Conservation (phyloP, 2,888 invertebrate genomes). For the Melolontha melolontha region DNA sequence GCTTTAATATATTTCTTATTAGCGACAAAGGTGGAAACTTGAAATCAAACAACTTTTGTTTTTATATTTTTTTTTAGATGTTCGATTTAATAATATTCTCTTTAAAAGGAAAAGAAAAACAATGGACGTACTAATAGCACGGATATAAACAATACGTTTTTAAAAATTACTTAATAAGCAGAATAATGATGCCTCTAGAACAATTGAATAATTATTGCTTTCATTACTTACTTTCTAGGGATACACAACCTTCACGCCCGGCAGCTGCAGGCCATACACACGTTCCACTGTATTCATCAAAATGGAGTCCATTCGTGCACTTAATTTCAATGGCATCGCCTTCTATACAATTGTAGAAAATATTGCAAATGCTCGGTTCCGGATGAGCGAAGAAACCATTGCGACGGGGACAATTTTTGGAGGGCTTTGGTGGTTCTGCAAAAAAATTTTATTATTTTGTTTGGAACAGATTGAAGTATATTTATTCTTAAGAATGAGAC, state of each 20-base stretch:
- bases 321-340: conserved; percentile 83
- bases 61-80: too few relatives aligned
- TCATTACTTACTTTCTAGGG: conserved; percentile 58
- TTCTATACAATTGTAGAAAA: conserved; percentile 91
- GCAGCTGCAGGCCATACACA: conserved; percentile 91
- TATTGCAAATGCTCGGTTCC: conserved; percentile 82
- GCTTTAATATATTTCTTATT: too few relatives aligned
- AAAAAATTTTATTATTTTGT: background rate
- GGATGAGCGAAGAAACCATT: conserved; percentile 95
- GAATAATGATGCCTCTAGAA: background rate
- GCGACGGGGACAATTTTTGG: conserved; percentile 80
- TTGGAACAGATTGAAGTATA: too few relatives aligned
- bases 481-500: too few relatives aligned
- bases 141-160: background rate
- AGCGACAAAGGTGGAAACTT: too few relatives aligned
- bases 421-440: conserved; percentile 81
- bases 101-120: too few relatives aligned
- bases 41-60: too few relatives aligned
- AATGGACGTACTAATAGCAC: too few relatives aligned
- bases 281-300: conserved; percentile 89
- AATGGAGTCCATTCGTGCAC: conserved; percentile 90
- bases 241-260: conserved; percentile 79
- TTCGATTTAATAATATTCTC: too few relatives aligned
- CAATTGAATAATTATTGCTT: background rate
- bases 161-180: background rate